Conservation (phyloP, 2,888 invertebrate species). For the Thelaira solivaga region DNA sequence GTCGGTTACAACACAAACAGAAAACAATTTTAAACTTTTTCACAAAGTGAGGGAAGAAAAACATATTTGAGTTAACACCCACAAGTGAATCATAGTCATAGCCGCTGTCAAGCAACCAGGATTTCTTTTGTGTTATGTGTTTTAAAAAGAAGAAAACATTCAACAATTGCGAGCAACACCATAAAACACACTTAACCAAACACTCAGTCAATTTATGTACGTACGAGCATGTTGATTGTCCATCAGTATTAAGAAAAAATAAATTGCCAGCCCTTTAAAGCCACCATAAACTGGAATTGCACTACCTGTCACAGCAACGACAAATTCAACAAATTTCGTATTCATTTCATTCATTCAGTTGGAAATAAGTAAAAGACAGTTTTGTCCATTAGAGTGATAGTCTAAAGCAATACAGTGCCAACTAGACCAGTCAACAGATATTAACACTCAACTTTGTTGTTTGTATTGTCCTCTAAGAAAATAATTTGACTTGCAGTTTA, state of each 20-base stretch:
- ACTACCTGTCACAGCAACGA: constrained; percentile 12
- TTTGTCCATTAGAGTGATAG: not conserved
- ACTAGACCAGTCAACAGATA: not conserved
- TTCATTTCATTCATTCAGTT: not conserved
- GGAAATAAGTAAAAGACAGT: not conserved
- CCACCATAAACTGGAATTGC: not conserved
- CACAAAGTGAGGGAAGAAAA: too few relatives aligned
- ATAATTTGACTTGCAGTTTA: not conserved
- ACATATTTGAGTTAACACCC: too few relatives aligned
- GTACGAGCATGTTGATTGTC: not conserved
- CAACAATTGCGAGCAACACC: too few relatives aligned
- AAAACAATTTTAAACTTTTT: too few relatives aligned
- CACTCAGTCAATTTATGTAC: too few relatives aligned
- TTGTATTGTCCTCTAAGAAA: not conserved
- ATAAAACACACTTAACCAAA: too few relatives aligned
- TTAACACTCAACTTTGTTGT: constrained; percentile 10
- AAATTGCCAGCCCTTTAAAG: constrained; percentile 3
- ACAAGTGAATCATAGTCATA: too few relatives aligned
- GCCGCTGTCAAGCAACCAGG: too few relatives aligned
- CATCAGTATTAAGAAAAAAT: not conserved
- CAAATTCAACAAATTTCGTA: constrained; percentile 24
- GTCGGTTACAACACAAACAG: too few relatives aligned
- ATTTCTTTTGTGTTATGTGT: too few relatives aligned
- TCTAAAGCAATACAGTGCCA: not conserved
- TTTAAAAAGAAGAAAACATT: too few relatives aligned